Evolutionary conservation across 2,888 invertebrate species (phyloP), one percentile per base, ranked within the genome.

Genomic region (Punctoribates punctum): DNA sequence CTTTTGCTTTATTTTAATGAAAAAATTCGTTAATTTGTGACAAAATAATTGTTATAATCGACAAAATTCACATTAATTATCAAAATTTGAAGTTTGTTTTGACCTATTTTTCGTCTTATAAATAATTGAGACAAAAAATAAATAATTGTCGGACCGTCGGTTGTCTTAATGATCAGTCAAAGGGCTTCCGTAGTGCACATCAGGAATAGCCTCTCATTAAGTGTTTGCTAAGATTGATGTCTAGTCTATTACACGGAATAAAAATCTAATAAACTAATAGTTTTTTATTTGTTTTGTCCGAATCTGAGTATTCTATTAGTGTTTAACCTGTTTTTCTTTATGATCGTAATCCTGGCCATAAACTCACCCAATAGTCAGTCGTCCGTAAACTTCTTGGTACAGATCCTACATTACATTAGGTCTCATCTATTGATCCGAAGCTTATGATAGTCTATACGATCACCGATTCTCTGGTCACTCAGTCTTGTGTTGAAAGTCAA

Each of bases 311-410:
- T n/a, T 51, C 57, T 23, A 51, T 20, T 25, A 23, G n/a, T 57
- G 23, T 34, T 65, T 29, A 67, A 67, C 67, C 42, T 9, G 67
- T 67, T 67, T 67, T 72, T 27, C 15, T 38, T 42, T 57, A 23
- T 57, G 5, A 13, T 23, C 25, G 8, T 2, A 6, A 70, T 38
- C 15, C 11, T 42, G 46, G 15, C 42, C 70, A 70, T 42, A 42
- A 70, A 72, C 48, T 46, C 25, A 25, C 25, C 42, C 23, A 46
- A 42, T 46, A 46, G 25, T 48, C 48, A 72, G 6, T 23, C 72
- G 72, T 72, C 72, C 72, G 46, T 72, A 72, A 72, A 72, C n/a
- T 20, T 72, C 48, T 48, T 72, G 72, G 72, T 48, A 72, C 72
- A 42, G 38, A 38, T 42, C 42, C 38, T 1, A 38, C 38, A 23